phyloP scores from a whole-genome alignment of 2,113 vertebrate genomes.

The Himantopus leucocephalus region DNA sequence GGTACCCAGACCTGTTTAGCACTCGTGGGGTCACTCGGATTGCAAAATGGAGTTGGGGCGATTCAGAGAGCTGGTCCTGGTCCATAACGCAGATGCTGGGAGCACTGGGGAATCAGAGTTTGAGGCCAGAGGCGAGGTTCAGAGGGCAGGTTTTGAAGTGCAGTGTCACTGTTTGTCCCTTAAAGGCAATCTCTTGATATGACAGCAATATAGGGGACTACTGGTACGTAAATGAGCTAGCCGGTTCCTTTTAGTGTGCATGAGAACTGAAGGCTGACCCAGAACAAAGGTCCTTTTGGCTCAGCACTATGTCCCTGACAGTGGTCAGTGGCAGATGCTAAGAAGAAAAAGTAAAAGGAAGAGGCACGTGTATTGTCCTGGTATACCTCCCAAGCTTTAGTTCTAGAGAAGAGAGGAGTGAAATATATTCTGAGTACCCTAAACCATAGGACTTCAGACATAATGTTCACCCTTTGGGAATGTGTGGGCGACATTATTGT shows the following conservation, averaged over 20 bases:
- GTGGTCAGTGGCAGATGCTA: background rate
- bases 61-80: background rate
- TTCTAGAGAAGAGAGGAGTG: constrained; percentile 14
- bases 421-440: constrained; percentile 26
- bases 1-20: background rate
- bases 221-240: background rate
- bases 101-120: background rate
- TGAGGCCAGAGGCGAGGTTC: background rate
- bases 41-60: background rate
- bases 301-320: background rate
- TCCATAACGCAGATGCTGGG: background rate
- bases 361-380: background rate
- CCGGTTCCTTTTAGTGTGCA: background rate
- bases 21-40: rapidly evolving
- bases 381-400: constrained; percentile 14
- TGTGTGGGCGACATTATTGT: constrained; percentile 58
- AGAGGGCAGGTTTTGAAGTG: background rate
- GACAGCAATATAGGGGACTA: background rate
- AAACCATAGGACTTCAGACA: constrained; percentile 47
- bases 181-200: background rate
- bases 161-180: background rate
- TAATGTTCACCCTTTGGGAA: constrained; percentile 69
- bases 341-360: background rate
- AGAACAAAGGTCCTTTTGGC: background rate
- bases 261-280: background rate